Base-by-base conservation (phyloP, 2,888 invertebrate species). In the Scelioninae gen. 2 region DNA sequence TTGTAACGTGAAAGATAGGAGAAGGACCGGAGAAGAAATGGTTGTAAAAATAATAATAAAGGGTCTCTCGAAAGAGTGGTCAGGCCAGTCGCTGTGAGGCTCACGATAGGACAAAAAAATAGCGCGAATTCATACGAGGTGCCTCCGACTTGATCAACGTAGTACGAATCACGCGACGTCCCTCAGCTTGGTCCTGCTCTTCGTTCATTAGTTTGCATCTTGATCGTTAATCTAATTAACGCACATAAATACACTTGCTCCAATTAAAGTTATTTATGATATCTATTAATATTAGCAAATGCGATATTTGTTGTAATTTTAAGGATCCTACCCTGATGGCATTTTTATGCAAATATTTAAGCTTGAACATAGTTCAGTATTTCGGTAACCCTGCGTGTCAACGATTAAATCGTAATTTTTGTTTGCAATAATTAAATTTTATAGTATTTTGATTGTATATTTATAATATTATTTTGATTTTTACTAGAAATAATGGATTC, bases 211-310 rank as follows among this genome's bases (percentile, higher is more conserved):
- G 65, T 55, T 69, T 43, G 53, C 69, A 69, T 69, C 69, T 61
- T 52, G 57, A 71, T 75, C 74, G 68, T 75, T 75, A 68, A 74
- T 74, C 68, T 69, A 73, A 73, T 73, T 73, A 73, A 69, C 73
- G 68, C 68, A 69, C 45, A 64, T 73, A 69, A 73, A 73, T 73
- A 64, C 43, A 41, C 57, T 65, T 65, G 57, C 65, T 68, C 68
- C 53, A 58, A 73, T 64, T 68, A 69, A 69, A 46, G 57, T 64
- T 63, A 73, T 73, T 73, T 69, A 73, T 58, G 48, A 11, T 50
- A 19, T 19, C 31, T 5, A 46, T 52, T 57, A 37, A 45, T 58
- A 18, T 60, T 63, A 61, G 63, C 52, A 68, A 50, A 57, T 11
- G 19, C 10, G 50, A 57, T 57, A 55, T 16, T 46, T 19, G 7